Evolutionary conservation across 2,797 vertebrate genomes (phyloP).

Genomic region (Gouania willdenowi): DNA sequence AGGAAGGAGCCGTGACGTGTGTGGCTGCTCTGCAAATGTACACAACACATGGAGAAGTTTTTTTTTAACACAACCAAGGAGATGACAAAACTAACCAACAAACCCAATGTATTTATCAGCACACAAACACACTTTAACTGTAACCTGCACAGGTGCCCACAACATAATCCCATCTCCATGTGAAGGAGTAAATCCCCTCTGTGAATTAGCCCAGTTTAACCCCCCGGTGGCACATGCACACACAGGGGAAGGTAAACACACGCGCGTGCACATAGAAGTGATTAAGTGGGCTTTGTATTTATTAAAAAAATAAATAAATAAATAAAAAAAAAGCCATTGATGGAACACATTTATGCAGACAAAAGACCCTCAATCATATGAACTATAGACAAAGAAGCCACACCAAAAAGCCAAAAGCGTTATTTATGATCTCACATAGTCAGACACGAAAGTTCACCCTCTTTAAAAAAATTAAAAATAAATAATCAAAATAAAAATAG

Average conservation of each 20-base stretch:
- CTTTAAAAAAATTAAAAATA: too few relatives aligned
- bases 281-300: conserved; percentile 6
- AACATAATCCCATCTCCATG: conserved; percentile 47
- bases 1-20: conserved; percentile 59
- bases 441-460: too few relatives aligned
- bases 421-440: too few relatives aligned
- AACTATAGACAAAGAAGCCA: too few relatives aligned
- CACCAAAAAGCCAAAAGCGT: too few relatives aligned
- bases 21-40: conserved; percentile 33
- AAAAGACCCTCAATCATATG: too few relatives aligned
- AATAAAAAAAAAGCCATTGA: too few relatives aligned
- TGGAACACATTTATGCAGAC: too few relatives aligned
- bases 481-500: too few relatives aligned
- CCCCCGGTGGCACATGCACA: conserved; percentile 18
- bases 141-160: conserved; percentile 45
- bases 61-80: too few relatives aligned
- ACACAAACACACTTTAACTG: conserved; percentile 29
- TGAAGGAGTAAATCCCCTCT: conserved; percentile 44
- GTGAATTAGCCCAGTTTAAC: conserved; percentile 57
- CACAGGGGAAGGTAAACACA: conserved; percentile 27
- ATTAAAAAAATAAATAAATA: too few relatives aligned
- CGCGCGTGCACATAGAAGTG: neutral
- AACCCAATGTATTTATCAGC: neutral
- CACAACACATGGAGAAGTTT: neutral
- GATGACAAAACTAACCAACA: neutral